Conservation (phyloP, 1,140 invertebrate genomes). For the Thaumetopoea pityocampa region DNA sequence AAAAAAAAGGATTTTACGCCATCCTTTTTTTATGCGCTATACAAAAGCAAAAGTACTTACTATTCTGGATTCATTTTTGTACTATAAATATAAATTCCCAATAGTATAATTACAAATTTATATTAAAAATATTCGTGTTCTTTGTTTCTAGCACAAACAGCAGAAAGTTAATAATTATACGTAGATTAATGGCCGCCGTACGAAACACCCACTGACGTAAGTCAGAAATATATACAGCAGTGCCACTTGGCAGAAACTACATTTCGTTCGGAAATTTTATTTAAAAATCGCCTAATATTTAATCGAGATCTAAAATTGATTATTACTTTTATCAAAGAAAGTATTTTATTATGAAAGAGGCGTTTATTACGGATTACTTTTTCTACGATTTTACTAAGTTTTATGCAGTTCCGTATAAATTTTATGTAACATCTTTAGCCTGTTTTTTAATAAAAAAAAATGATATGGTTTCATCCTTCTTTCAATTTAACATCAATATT, state of each 20-base stretch:
- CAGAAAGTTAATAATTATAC: conserved; percentile 66
- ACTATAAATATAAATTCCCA: conserved; percentile 55
- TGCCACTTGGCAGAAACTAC: conserved; percentile 69
- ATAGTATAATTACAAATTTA: conserved; percentile 46
- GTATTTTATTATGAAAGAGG: too few species aligned
- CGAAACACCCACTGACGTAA: conserved; percentile 73
- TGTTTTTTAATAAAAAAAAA: too few species aligned
- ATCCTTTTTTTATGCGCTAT: conserved; percentile 50
- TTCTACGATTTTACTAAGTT: too few species aligned
- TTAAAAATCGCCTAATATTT: conserved; percentile 15
- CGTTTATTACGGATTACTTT: too few species aligned
- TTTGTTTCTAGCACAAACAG: conserved; percentile 66
- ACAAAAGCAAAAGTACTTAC: conserved; percentile 53
- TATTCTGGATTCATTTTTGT: conserved; percentile 74
- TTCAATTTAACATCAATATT: too few species aligned
- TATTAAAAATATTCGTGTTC: conserved; percentile 50
- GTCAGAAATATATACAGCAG: conserved; percentile 65
- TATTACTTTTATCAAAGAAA: too few species aligned
- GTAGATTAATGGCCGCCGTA: conserved; percentile 72
- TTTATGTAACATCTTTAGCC: too few species aligned
- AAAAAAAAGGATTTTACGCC: conserved; percentile 51
- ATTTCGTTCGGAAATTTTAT: conserved; percentile 41
- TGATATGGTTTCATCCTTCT: too few species aligned
- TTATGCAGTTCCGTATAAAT: too few species aligned
- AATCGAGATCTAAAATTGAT: too few species aligned